These are phyloP conservation scores for Papilio machaon DNA, from an alignment of 1,140 invertebrate genomes.

Conservation along the genomic window DNA sequence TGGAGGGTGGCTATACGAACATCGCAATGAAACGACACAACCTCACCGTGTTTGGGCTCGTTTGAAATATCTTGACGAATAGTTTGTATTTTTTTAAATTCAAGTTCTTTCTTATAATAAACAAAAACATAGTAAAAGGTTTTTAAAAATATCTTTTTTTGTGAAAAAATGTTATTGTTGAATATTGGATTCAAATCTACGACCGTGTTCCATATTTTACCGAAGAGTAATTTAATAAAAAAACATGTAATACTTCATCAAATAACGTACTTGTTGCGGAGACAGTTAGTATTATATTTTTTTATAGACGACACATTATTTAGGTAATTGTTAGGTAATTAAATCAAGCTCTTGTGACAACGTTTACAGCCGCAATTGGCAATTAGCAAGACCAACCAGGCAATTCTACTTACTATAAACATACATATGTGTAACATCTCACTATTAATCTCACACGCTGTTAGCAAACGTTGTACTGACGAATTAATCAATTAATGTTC, in stretches of 20 bases:
- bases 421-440: background rate
- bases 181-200: background rate
- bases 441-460: background rate
- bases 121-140: no score
- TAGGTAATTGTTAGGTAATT: background rate
- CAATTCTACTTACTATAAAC: background rate
- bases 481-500: slow-evolving; percentile 14
- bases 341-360: background rate
- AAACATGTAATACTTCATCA: no score
- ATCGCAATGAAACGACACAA: no score
- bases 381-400: slow-evolving; percentile 1
- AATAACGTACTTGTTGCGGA: no score
- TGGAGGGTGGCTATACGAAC: no score
- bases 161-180: background rate
- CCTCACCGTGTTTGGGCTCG: no score
- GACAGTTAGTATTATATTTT: background rate
- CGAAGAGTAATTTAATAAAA: background rate
- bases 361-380: slow-evolving; percentile 2
- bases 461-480: background rate
- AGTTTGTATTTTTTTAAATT: no score
- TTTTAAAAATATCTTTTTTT: no score
- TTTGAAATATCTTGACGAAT: no score
- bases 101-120: no score
- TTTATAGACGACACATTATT: background rate
- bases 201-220: background rate